These are phyloP conservation scores for Psephotus haematonotus DNA, from an alignment of 2,113 vertebrate species.

Conservation along the genomic window DNA sequence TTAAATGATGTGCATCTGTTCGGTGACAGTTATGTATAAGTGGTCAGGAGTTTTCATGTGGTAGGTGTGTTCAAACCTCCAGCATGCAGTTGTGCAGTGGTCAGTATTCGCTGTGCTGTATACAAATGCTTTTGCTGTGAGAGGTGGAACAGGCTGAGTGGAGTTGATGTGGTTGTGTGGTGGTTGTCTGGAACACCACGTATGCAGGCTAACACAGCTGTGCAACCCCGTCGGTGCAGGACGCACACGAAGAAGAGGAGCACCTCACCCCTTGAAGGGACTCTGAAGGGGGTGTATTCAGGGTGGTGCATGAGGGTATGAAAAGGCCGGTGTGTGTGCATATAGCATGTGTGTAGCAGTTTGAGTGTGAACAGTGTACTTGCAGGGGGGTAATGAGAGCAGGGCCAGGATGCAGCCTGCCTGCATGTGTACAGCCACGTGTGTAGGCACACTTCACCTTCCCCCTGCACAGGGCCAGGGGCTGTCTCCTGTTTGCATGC, in stretches of 20 bases:
- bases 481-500: not conserved
- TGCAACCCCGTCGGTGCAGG: not conserved
- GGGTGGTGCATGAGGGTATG: not conserved
- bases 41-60: not conserved
- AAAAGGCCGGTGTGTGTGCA: not conserved
- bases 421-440: rapidly evolving
- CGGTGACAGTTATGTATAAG: not conserved
- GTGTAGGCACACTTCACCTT: not conserved
- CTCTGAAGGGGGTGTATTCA: not conserved
- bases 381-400: not conserved
- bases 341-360: not conserved
- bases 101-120: not conserved
- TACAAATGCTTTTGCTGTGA: not conserved
- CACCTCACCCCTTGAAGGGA: not conserved
- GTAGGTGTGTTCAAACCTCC: not conserved
- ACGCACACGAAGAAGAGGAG: not conserved
- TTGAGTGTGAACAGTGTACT: not conserved
- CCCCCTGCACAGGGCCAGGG: not conserved
- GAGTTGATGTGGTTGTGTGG: not conserved
- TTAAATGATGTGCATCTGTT: not conserved
- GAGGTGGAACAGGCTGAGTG: not conserved
- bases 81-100: not conserved
- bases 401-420: not conserved
- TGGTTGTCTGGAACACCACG: not conserved
- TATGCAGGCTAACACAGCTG: not conserved